Base-by-base conservation (phyloP, 2,888 invertebrate species). In the Pristionchus maxplancki region DNA sequence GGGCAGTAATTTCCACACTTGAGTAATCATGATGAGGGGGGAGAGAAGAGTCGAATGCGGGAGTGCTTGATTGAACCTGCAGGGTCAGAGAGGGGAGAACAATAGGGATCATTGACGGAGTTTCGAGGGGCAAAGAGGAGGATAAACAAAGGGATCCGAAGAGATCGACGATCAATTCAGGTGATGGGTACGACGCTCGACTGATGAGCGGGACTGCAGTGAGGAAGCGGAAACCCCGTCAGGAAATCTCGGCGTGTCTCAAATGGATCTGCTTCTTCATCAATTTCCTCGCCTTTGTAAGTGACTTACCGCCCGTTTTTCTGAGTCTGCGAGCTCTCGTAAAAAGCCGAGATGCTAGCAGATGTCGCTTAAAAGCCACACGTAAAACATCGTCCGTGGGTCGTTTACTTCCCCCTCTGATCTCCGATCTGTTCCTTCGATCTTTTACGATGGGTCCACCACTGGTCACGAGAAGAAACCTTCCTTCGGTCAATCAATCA, bases 201-300 rank as follows among this genome's bases (percentile, higher is more conserved):
- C 62, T 88, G 17, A 40, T 88, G 81, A 71, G 50, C 48, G 71
- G 71, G 37, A 40, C 50, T 2, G 48, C 64, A 53, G 48, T 53
- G 3, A 28, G 88, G 24, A 84, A 83, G 74, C 31, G 84, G 53
- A 94, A 94, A 90, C 94, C 94, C 24, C 92, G 94, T 20, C 95
- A 95, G 90, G 95, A 95, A 89, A 95, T 95, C 88, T 94, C 94
- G 82, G 90, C 93, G 13, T 92, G 91, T 50, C 92, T 95, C 86
- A 95, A 95, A 92, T 95, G 94, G 93, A 89, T 93, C 84, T 92
- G 94, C 89, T 95, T 95, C 90, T 34, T 91, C 53, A 89, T 93
- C 91, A 95, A 94, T 89, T 94, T 93, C 89, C 88, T 93, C 87
- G 92, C 94, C 89, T 93, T 94, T 89, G 94, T 94, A 89, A 93